These are phyloP conservation scores for Xenopus petersii DNA, from an alignment of 2,797 vertebrate genomes.

Conservation along the genomic window DNA sequence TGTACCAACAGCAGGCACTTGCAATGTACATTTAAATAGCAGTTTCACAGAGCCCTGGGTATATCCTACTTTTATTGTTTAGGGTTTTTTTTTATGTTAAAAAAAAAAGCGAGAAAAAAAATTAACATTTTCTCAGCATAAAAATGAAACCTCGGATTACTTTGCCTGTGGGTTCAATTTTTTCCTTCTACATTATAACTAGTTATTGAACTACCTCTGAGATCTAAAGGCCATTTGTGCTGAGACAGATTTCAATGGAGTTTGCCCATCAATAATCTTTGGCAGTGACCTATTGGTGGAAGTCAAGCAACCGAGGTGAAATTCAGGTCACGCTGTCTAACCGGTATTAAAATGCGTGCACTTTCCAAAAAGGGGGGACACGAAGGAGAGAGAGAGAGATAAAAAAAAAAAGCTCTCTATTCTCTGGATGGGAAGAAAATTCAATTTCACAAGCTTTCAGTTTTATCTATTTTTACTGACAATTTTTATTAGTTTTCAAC, in stretches of 20 bases:
- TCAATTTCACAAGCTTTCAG: slow-evolving; percentile 64
- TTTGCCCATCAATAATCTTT: slow-evolving; percentile 98
- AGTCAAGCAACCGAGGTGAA: slow-evolving; percentile 97
- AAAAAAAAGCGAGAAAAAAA: slow-evolving; percentile 16
- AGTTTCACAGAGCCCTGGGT: background rate
- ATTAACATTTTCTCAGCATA: slow-evolving; percentile 66
- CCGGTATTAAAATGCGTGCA: slow-evolving; percentile 94
- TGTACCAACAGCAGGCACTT: background rate
- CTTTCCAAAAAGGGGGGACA: slow-evolving; percentile 64
- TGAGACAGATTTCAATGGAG: slow-evolving; percentile 94
- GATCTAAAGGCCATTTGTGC: slow-evolving; percentile 97
- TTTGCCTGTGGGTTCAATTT: slow-evolving; percentile 87
- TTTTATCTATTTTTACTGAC: too few relatives aligned
- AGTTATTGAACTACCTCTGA: slow-evolving; percentile 97
- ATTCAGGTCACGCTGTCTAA: slow-evolving; percentile 97
- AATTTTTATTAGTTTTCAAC: too few relatives aligned
- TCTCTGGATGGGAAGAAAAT: slow-evolving; percentile 73
- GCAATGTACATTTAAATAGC: slow-evolving; percentile 17
- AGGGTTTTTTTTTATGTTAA: background rate
- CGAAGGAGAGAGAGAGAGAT: too few relatives aligned
- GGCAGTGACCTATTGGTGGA: slow-evolving; percentile 99
- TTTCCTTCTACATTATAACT: slow-evolving; percentile 95
- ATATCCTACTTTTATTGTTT: background rate
- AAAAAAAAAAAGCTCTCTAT: slow-evolving; percentile 51
- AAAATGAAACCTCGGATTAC: slow-evolving; percentile 95